Base-by-base conservation (phyloP, 2,113 vertebrate genomes). In the Apus apus region DNA sequence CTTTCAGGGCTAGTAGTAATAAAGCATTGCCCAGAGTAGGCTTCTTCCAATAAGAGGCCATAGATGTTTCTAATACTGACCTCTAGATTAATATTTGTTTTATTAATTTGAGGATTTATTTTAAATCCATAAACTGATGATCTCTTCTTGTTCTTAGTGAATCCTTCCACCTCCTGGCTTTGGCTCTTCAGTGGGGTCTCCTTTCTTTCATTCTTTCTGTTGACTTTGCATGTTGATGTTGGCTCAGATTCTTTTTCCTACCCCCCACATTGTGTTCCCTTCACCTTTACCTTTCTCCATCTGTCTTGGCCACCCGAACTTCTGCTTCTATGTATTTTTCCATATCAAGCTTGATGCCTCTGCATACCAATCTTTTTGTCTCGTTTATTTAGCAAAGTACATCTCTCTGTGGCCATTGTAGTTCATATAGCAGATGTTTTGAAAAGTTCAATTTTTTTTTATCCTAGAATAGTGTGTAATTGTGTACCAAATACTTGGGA, bases 51-150 rank as follows among this genome's bases (percentile, higher is more conserved):
- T 76, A 60, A 43, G 34, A 71, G 34, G 40, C 34, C 57, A 17
- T 82, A 65, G 65, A n/a, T 85, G 22, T n/a, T 88, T 88, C 25
- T 61, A 32, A 8, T 78, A 50, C 50, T 89, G 87, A 74, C 68
- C 67, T 94, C 51, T 70, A 40, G 48, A 38, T 94, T 85, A 19
- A 29, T 71, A 23, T 80, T 91, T 83, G 48, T 86, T 96, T 90
- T 92, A 84, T 68, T 92, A 91, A 80, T 90, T 82, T 81, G n/a
- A 83, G 34, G 71, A 78, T 94, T 93, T 92, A 36, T 81, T 90
- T 94, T 88, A 57, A 81, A 65, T 68, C 76, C 87, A 19, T 67
- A 60, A 90, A 93, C 26, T 86, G 57, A 72, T 86, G 57, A 46
- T 84, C 30, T 86, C 29, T 65, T 91, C 32, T 74, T 87, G 50